Percentiles rank a stretch among this genome's conserved stretches.
phyloP scores from a whole-genome alignment of 2,888 invertebrate species.

The Lycaena phlaeas region DNA sequence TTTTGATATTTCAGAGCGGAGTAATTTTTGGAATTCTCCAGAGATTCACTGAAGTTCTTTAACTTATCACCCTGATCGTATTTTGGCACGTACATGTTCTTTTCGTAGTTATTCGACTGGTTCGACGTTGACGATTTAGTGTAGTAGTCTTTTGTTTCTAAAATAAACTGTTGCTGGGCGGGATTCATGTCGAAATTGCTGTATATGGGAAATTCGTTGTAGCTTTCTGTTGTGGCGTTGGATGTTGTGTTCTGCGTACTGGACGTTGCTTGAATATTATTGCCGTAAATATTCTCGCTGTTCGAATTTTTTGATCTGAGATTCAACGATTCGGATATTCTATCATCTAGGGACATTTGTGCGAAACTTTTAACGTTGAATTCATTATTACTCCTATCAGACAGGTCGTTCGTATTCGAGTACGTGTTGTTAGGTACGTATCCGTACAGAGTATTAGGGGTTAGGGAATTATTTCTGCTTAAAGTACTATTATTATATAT shows the following conservation, averaged over 20 bases:
- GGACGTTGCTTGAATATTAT: conserved; percentile 31
- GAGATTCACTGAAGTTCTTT: conserved; percentile 48
- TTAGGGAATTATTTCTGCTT: conserved; percentile 31
- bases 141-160: conserved; percentile 61
- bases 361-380: conserved; percentile 32
- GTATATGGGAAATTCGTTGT: conserved; percentile 48
- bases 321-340: conserved; percentile 63
- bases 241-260: conserved; percentile 25
- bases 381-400: no score
- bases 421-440: conserved; percentile 29
- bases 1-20: conserved; percentile 56
- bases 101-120: conserved; percentile 44
- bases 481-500: conserved; percentile 38
- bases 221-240: no score
- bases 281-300: conserved; percentile 44
- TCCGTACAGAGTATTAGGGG: conserved; percentile 27
- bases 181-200: conserved; percentile 47
- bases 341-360: conserved; percentile 58
- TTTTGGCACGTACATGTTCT: conserved; percentile 59
- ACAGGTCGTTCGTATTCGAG: conserved; percentile 32
- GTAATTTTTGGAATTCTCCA: conserved; percentile 60
- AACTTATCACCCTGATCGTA: conserved; percentile 50
- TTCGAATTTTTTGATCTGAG: conserved; percentile 56
- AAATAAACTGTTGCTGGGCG: conserved; percentile 45
- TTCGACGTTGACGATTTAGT: conserved; percentile 50